Conservation (phyloP, 2,888 invertebrate species). For the Aporophyla nigra region DNA sequence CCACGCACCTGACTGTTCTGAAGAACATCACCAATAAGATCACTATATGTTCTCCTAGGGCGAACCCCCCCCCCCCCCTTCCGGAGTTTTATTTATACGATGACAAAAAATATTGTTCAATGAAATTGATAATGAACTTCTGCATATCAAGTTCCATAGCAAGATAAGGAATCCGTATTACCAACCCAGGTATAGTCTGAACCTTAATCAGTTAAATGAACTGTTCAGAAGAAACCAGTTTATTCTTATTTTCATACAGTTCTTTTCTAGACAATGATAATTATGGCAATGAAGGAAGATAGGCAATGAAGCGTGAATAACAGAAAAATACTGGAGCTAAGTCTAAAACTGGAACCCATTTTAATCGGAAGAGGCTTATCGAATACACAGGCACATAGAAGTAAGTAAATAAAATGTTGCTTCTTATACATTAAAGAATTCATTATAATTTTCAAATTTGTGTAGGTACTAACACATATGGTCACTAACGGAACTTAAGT, state of each 20-base stretch:
- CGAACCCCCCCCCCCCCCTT: no score
- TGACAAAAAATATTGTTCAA: background rate
- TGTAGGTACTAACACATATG: background rate
- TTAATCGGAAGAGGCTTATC: background rate
- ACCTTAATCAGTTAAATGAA: background rate
- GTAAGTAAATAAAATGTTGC: background rate
- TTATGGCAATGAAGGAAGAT: slow-evolving; percentile 12
- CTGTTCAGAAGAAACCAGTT: background rate
- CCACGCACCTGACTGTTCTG: no score
- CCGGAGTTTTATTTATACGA: slow-evolving; percentile 1
- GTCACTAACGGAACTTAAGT: background rate
- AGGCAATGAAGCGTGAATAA: slow-evolving; percentile 4
- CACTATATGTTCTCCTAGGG: no score
- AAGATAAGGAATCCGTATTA: background rate
- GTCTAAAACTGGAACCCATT: background rate
- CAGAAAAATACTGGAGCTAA: background rate
- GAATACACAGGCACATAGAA: background rate
- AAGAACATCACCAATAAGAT: no score
- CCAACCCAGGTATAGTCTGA: background rate
- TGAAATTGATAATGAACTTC: no score
- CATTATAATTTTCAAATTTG: background rate
- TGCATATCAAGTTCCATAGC: background rate
- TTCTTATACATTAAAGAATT: background rate
- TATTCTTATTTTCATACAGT: background rate
- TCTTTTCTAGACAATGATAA: slow-evolving; percentile 4